A percentile compares a stretch with the other conserved stretches of the same genome.
Conservation (phyloP, 2,113 vertebrate species). For the Thunnus maccoyii region DNA sequence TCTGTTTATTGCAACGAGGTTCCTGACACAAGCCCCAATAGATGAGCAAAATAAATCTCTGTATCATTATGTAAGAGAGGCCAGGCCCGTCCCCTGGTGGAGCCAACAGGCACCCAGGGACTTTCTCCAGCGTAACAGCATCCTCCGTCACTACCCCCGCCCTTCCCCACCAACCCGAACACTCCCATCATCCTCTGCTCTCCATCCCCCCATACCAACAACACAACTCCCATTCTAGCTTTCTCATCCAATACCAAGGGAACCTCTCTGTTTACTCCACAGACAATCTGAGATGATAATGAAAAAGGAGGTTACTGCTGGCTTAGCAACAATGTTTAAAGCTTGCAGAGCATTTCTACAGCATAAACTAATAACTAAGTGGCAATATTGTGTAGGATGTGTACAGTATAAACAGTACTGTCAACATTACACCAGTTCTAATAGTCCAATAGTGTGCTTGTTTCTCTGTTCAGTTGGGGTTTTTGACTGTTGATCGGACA, state of each 20-base stretch:
- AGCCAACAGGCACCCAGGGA: constrained; percentile 36
- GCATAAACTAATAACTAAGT: not conserved
- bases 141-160: constrained; percentile 32
- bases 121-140: constrained; percentile 62
- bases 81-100: constrained; percentile 45
- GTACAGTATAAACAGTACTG: not conserved
- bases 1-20: constrained; percentile 71
- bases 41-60: constrained; percentile 69
- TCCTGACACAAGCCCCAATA: constrained; percentile 68
- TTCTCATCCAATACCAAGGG: constrained; percentile 6
- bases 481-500: no score
- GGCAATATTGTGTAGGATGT: not conserved
- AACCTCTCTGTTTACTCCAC: constrained; percentile 30
- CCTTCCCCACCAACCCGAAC: not conserved
- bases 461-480: no score
- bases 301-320: not conserved
- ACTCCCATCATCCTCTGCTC: not conserved
- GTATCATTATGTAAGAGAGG: constrained; percentile 70
- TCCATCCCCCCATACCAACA: not conserved
- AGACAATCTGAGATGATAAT: not conserved
- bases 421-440: no score
- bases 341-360: not conserved
- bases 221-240: constrained; percentile 4
- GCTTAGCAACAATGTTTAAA: not conserved
- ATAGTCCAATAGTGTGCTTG: no score